Conservation (phyloP, 2,797 vertebrate species). For the Sarcophilus harrisii region DNA sequence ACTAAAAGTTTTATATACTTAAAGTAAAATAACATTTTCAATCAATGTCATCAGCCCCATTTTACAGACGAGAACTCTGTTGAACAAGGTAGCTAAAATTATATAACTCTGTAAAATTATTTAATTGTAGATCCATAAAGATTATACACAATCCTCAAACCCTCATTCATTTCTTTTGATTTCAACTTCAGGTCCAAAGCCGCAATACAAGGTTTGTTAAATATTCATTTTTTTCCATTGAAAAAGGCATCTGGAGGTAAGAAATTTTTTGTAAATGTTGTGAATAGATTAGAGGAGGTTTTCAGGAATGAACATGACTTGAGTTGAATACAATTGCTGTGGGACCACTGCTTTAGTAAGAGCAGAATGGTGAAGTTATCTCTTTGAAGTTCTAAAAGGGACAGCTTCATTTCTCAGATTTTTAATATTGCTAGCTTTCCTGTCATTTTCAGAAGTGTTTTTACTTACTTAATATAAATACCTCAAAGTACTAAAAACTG, state of each 20-base stretch:
- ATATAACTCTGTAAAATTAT: slow-evolving; percentile 31
- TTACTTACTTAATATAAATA: slow-evolving; percentile 24
- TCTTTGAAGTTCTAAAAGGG: slow-evolving; percentile 41
- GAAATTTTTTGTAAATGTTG: slow-evolving; percentile 57
- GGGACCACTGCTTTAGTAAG: slow-evolving; percentile 40
- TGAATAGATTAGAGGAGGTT: slow-evolving; percentile 33
- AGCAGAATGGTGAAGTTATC: not conserved
- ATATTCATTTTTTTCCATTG: slow-evolving; percentile 54
- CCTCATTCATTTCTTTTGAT: slow-evolving; percentile 26
- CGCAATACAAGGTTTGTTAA: slow-evolving; percentile 47
- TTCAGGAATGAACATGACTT: not conserved
- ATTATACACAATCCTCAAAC: not conserved
- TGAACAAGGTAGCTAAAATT: slow-evolving; percentile 58
- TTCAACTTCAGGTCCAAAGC: slow-evolving; percentile 48
- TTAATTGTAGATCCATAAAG: slow-evolving; percentile 47
- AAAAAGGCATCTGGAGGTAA: slow-evolving; percentile 61
- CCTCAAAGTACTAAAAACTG: slow-evolving; percentile 30
- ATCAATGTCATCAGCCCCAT: slow-evolving; percentile 54
- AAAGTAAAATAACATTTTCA: slow-evolving; percentile 43
- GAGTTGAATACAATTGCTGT: slow-evolving; percentile 35
- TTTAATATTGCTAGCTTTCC: not conserved
- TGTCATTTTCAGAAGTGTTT: slow-evolving; percentile 20
- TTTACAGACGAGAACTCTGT: slow-evolving; percentile 47
- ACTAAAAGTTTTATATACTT: not conserved
- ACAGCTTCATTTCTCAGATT: not conserved